Evolutionary conservation across 1,140 invertebrate species (phyloP).

Genomic region (Harpegnathos saltator): DNA sequence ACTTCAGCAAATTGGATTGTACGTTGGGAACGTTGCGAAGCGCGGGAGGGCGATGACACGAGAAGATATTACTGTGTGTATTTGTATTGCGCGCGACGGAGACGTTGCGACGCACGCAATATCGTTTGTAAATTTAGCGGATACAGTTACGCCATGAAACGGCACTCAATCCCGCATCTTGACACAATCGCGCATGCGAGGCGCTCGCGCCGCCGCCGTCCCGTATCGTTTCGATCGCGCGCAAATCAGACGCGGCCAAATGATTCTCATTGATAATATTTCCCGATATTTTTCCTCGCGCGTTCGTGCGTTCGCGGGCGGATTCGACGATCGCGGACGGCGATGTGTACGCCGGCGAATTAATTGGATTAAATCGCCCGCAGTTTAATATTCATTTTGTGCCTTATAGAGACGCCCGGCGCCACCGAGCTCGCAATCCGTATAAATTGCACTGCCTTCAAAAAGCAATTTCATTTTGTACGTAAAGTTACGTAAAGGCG

Average conservation of each 20-base stretch:
- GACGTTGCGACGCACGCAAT: neutral
- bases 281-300: slow-evolving; percentile 40
- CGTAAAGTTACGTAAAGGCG: slow-evolving; percentile 55
- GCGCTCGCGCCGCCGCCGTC: too few relatives aligned
- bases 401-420: slow-evolving; percentile 54
- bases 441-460: slow-evolving; percentile 60
- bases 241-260: slow-evolving; percentile 38
- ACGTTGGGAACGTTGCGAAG: neutral
- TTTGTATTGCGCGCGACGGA: neutral
- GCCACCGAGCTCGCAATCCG: slow-evolving; percentile 46
- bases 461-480: slow-evolving; percentile 62
- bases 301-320: slow-evolving; percentile 1
- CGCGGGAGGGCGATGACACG: neutral
- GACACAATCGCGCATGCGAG: neutral
- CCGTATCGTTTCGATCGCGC: slow-evolving; percentile 1
- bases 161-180: slow-evolving; percentile 10
- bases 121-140: neutral
- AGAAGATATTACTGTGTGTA: neutral
- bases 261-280: slow-evolving; percentile 35
- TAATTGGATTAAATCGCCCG: slow-evolving; percentile 59
- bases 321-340: neutral
- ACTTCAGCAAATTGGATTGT: neutral
- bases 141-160: neutral
- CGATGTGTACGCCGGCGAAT: slow-evolving; percentile 30
- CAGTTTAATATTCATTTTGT: slow-evolving; percentile 60